Evolutionary conservation across 2,113 vertebrate species (phyloP).

Genomic region (Antechinus stuartii): DNA sequence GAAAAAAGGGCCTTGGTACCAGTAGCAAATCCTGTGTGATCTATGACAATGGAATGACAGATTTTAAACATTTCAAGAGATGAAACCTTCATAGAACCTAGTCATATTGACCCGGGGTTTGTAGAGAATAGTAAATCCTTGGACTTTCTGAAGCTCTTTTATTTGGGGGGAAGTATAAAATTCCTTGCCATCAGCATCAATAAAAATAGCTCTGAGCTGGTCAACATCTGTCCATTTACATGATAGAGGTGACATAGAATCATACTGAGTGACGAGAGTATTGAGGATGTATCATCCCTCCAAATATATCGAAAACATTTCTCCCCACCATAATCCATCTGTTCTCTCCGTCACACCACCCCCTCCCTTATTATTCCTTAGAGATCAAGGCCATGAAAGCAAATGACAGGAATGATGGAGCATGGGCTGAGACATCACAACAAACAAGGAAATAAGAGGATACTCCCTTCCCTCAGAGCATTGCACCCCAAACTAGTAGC

Average conservation of each 20-base stretch:
- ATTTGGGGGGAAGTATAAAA: background rate
- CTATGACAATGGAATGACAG: background rate
- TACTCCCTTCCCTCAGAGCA: constrained; percentile 42
- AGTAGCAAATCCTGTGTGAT: background rate
- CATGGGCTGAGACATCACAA: constrained; percentile 39
- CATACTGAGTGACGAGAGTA: constrained; percentile 37
- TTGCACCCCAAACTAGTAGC: constrained; percentile 64
- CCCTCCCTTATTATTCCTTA: constrained; percentile 35
- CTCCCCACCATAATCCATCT: constrained; percentile 16
- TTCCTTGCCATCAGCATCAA: background rate
- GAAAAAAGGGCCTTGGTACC: constrained; percentile 27
- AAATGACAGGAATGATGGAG: constrained; percentile 28
- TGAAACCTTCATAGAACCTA: background rate
- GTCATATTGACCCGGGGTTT: background rate
- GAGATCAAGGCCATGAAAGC: constrained; percentile 48
- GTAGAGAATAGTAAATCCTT: background rate
- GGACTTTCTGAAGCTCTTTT: background rate
- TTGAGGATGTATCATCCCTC: constrained; percentile 17
- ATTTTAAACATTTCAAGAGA: background rate
- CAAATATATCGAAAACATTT: constrained; percentile 5
- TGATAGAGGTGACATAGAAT: constrained; percentile 24
- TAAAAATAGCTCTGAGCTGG: constrained; percentile 5
- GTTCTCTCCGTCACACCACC: constrained; percentile 15
- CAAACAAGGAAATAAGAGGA: constrained; percentile 54
- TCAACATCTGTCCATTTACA: background rate